phyloP scores from a whole-genome alignment of 2,113 vertebrate genomes.

The Geococcyx californianus region DNA sequence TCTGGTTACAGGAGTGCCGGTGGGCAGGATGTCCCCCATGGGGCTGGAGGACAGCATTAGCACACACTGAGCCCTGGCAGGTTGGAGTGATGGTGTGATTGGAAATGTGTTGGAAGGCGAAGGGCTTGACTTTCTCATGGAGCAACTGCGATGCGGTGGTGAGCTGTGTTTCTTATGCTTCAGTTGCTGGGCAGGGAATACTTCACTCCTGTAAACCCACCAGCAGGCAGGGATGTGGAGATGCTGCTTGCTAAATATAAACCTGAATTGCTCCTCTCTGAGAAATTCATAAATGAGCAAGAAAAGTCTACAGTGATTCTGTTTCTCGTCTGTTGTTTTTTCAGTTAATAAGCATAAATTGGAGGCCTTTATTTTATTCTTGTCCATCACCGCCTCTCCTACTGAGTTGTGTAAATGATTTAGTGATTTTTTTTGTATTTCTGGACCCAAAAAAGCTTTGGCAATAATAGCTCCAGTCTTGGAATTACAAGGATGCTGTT shows the following conservation, averaged over 20 bases:
- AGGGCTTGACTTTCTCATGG: neutral
- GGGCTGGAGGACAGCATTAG: neutral
- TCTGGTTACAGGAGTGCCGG: neutral
- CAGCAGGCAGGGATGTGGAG: neutral
- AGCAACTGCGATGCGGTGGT: neutral
- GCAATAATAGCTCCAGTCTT: neutral
- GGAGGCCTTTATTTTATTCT: neutral
- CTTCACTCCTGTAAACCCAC: neutral
- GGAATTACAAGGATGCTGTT: neutral
- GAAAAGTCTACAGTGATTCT: neutral
- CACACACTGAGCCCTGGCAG: accelerated
- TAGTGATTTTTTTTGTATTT: neutral
- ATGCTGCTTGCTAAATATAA: neutral
- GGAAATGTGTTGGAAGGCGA: neutral
- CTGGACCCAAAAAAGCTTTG: neutral
- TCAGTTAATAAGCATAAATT: neutral
- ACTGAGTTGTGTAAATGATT: neutral
- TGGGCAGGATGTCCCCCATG: neutral
- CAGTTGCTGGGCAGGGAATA: neutral
- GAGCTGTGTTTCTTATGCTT: neutral
- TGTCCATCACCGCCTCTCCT: neutral
- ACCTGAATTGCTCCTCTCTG: neutral
- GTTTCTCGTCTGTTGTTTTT: neutral
- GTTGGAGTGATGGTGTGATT: neutral
- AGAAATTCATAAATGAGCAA: accelerated